Base-by-base conservation (phyloP, 2,797 vertebrate species). In the Amniataba percoides region DNA sequence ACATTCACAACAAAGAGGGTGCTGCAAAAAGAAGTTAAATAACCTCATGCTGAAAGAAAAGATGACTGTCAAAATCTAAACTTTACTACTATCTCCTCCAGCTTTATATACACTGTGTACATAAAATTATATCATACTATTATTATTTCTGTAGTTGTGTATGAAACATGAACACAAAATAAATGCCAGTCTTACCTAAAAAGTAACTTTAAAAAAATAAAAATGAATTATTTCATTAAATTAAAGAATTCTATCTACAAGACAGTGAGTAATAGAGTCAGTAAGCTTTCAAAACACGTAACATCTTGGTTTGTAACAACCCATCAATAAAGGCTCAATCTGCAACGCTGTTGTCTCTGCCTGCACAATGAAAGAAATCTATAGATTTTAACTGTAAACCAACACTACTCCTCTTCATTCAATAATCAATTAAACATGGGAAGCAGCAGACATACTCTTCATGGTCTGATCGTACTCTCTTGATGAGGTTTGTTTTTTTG, bases 1-100 rank as follows among this genome's bases (percentile, higher is more conserved):
- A 62, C 81, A 87, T 76, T 87, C 75, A 82, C 34, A 73, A 73
- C 62, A 84, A 79, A 69, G 59, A 58, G 7, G 58, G 49, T 68
- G 57, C 67, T 66, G 78, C 46, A 77, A 71, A 72, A 70, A 53
- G 11, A 69, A 39, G 79, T 82, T 70, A 80, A 77, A 74, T 27
- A 51, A 55, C 43, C 13, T 83, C 77, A 85, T 84, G 81, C 85
- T 49, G 42, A 65, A 4, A 80, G 49, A 60, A 74, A 58, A 62
- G 3, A 0, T 53, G 1, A 66, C 55, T 57, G 21, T 55, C 34
- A 36, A 36, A 76, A 76, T 15, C 4, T 31, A 3, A 31, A 31
- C 27, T 31, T 31, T 31, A 60, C 27, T 18, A 39, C n/a, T n/a
- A 8, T 59, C 19, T 71, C 14, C 7, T 36, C 21, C 23, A 42